Conservation (phyloP, 2,797 vertebrate genomes). For the Acomys russatus region DNA sequence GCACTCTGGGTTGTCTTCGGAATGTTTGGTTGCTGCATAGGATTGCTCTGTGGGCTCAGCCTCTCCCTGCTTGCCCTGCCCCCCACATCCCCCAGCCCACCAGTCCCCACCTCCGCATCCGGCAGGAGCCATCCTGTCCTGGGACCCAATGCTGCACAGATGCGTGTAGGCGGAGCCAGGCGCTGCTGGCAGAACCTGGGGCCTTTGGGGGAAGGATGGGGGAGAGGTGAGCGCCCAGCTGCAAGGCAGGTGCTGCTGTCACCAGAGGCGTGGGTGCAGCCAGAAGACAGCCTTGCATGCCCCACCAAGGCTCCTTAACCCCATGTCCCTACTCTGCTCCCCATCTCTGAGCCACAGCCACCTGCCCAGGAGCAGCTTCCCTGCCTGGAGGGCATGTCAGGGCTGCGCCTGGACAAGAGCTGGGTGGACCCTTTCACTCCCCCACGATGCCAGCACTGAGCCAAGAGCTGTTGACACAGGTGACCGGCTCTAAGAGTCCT, state of each 20-base stretch:
- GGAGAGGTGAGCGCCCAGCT: not conserved
- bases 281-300: fast-evolving
- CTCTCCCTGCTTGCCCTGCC: not conserved
- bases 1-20: not conserved
- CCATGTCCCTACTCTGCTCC: not conserved
- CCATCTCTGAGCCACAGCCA: not conserved
- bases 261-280: not conserved
- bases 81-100: not conserved
- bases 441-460: not conserved
- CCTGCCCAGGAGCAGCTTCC: not conserved
- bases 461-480: not conserved
- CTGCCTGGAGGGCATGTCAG: not conserved
- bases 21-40: not conserved
- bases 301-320: not conserved
- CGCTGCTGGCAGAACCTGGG: not conserved
- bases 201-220: not conserved
- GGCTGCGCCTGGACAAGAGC: not conserved
- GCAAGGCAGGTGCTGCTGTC: not conserved
- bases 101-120: not conserved
- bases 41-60: not conserved
- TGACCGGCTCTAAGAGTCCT: not conserved
- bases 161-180: not conserved
- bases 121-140: not conserved
- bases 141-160: not conserved
- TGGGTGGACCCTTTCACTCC: not conserved